Percentiles rank a stretch among this genome's conserved stretches.
phyloP scores from a whole-genome alignment of 2,113 vertebrate species.

The Aleadryas rufinucha region DNA sequence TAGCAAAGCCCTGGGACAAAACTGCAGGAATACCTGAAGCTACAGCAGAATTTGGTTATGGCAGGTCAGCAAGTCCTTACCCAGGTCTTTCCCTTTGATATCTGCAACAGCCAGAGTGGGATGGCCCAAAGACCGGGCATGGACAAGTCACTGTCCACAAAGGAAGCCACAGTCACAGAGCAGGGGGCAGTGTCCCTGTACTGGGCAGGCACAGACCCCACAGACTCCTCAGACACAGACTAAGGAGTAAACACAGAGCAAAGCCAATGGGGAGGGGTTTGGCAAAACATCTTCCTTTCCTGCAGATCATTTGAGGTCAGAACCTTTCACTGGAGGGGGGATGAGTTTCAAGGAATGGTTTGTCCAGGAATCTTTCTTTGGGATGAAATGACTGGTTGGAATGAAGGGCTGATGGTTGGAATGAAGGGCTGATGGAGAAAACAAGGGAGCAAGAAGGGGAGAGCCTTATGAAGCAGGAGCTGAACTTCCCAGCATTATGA shows the following conservation, averaged over 20 bases:
- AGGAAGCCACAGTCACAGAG: background rate
- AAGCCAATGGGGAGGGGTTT: background rate
- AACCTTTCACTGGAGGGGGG: background rate
- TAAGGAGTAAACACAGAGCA: background rate
- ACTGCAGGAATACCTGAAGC: background rate
- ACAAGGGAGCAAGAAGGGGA: background rate
- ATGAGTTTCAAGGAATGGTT: background rate
- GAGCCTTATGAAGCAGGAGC: background rate
- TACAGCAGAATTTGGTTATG: background rate
- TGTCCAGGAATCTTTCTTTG: background rate
- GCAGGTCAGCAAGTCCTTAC: background rate
- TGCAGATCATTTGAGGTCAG: background rate
- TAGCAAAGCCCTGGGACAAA: background rate
- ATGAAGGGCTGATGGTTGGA: background rate
- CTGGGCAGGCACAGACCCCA: background rate
- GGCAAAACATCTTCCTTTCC: background rate
- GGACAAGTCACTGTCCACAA: rapidly evolving
- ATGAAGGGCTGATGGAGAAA: background rate
- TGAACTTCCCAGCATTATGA: background rate
- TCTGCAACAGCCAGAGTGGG: background rate
- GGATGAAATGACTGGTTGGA: background rate
- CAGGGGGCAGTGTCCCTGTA: background rate
- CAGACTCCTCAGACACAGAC: background rate
- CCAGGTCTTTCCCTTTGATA: background rate
- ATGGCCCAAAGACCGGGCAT: background rate